These are phyloP conservation scores for Hypselothyrea guttata DNA, from an alignment of 2,888 invertebrate genomes.

Conservation along the genomic window DNA sequence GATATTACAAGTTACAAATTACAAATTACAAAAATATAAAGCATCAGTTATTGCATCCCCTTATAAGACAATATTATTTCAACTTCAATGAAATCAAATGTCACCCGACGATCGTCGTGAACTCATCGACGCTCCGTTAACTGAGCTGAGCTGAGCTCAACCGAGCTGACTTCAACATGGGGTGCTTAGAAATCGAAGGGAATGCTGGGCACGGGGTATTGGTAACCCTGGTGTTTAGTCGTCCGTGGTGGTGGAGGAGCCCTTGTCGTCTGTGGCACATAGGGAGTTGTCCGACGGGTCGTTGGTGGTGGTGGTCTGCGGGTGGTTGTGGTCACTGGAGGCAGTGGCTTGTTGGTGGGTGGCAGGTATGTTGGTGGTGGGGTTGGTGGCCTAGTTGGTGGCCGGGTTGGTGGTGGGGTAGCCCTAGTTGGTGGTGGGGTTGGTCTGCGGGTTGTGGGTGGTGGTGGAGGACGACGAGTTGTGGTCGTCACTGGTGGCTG, in stretches of 20 bases:
- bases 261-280: slow-evolving; percentile 58
- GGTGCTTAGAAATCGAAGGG: slow-evolving; percentile 76
- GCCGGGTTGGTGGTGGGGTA: slow-evolving; percentile 5
- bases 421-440: not conserved
- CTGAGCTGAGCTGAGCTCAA: slow-evolving; percentile 23
- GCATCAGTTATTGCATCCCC: slow-evolving; percentile 61
- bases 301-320: slow-evolving; percentile 39
- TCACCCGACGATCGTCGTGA: slow-evolving; percentile 46
- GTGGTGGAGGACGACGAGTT: slow-evolving; percentile 26
- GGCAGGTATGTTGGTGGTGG: slow-evolving; percentile 40
- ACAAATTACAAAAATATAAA: slow-evolving; percentile 23
- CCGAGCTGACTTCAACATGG: slow-evolving; percentile 13
- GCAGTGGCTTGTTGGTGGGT: slow-evolving; percentile 49
- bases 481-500: slow-evolving; percentile 7
- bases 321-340: slow-evolving; percentile 43
- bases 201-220: slow-evolving; percentile 75
- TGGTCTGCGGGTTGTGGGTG: slow-evolving; percentile 20
- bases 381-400: slow-evolving; percentile 23
- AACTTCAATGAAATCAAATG: slow-evolving; percentile 55
- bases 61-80: slow-evolving; percentile 49
- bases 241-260: slow-evolving; percentile 51
- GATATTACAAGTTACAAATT: slow-evolving; percentile 43
- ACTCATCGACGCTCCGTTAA: slow-evolving; percentile 28
- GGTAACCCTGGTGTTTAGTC: slow-evolving; percentile 72
- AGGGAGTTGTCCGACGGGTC: slow-evolving; percentile 49